phyloP scores from a whole-genome alignment of 2,113 vertebrate species.

The Promerops cafer region DNA sequence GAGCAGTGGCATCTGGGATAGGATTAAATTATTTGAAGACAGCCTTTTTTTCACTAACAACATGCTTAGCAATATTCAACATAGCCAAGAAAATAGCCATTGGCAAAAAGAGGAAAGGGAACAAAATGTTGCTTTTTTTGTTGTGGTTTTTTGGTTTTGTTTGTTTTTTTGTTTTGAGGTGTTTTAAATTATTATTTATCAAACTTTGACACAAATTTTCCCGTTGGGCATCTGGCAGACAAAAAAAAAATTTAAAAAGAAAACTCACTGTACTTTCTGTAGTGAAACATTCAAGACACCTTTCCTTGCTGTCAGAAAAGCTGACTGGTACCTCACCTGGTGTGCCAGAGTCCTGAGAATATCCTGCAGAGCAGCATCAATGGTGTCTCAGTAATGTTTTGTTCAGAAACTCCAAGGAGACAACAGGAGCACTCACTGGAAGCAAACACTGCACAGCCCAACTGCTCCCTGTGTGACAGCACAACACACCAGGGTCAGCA shows the following conservation, averaged over 20 bases:
- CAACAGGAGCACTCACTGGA: neutral
- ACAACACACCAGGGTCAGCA: fast-evolving
- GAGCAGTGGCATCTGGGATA: neutral
- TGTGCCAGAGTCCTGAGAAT: neutral
- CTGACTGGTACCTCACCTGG: neutral
- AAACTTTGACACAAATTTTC: neutral
- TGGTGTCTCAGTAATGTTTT: fast-evolving
- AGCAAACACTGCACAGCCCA: neutral
- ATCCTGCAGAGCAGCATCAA: neutral
- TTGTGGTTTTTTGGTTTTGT: neutral
- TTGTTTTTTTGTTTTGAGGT: neutral
- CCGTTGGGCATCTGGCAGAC: neutral
- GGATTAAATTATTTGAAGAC: neutral
- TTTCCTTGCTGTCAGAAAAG: neutral
- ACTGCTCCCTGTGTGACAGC: fast-evolving
- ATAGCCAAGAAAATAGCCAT: neutral
- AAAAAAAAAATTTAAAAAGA: neutral
- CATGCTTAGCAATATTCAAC: neutral
- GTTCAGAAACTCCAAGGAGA: neutral
- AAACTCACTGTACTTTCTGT: neutral
- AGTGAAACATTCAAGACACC: neutral
- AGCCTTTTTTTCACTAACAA: neutral
- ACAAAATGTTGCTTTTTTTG: neutral
- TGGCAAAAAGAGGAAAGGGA: neutral
- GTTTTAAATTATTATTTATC: neutral